A percentile compares a stretch with the other conserved stretches of the same genome.
These are phyloP conservation scores for Solea senegalensis DNA, from an alignment of 2,113 vertebrate genomes.

Conservation along the genomic window DNA sequence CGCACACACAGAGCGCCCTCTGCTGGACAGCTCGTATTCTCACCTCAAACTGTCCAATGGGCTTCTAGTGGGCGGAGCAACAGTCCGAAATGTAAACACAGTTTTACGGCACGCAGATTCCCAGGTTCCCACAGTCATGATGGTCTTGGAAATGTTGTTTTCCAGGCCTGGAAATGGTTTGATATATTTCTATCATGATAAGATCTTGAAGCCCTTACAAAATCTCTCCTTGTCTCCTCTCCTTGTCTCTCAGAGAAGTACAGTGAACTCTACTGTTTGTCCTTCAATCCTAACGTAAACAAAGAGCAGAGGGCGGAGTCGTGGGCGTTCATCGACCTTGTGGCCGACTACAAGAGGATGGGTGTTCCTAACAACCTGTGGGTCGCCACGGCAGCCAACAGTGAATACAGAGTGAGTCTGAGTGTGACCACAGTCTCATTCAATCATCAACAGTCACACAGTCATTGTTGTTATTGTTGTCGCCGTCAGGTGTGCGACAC, in stretches of 20 bases:
- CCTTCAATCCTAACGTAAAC: conserved; percentile 92
- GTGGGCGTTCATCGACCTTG: conserved; percentile 88
- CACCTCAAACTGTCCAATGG: too few relatives aligned
- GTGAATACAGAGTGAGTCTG: conserved; percentile 90
- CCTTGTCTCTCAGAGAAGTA: conserved; percentile 85
- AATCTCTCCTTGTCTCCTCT: background rate
- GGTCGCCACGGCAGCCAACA: conserved; percentile 90
- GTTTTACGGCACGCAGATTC: too few relatives aligned
- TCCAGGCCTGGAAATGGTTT: too few relatives aligned
- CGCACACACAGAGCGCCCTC: too few relatives aligned
- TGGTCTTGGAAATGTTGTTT: too few relatives aligned
- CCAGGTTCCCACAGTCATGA: too few relatives aligned
- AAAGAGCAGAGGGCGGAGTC: conserved; percentile 90
- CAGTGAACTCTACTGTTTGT: conserved; percentile 94
- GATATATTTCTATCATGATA: too few relatives aligned
- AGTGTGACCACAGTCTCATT: background rate
- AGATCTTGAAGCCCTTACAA: too few relatives aligned
- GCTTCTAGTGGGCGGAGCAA: too few relatives aligned
- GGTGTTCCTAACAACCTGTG: conserved; percentile 90
- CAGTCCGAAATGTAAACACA: too few relatives aligned
- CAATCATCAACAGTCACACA: too few relatives aligned
- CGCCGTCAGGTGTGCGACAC: conserved; percentile 90
- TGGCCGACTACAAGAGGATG: conserved; percentile 90
- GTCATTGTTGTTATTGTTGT: background rate
- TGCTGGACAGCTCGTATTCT: too few relatives aligned